Evolutionary conservation across 2,797 vertebrate genomes (phyloP), one percentile per base, ranked within the genome.

Genomic region (Oreonectes daqikongensis): DNA sequence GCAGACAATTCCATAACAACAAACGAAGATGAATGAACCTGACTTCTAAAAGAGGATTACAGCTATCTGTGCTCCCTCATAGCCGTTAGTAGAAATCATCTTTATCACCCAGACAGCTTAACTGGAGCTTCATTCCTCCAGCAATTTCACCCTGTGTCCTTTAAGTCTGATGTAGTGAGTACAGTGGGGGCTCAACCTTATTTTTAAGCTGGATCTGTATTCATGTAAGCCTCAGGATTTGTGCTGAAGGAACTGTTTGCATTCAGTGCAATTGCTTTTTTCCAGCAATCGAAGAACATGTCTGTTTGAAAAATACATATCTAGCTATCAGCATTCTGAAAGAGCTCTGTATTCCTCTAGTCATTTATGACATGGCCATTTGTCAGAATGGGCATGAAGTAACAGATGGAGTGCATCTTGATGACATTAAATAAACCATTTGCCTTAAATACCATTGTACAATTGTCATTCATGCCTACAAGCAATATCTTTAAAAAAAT

Each of bases 11-110:
- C 22, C 28, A 77, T 42, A 66, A 64, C 67, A 74, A 73, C 64
- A 81, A 77, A 81, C 70, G 79, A 42, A 64, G 75, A 78, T 80
- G 77, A 81, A 75, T 57, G 59, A 61, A 76, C 40, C 63, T 53
- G 66, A 69, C 66, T 55, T 81, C 90, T 83, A 86, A 82, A 88
- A 91, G 89, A 87, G 90, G 87, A 93, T 93, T 93, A 87, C 65
- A 85, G 86, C 80, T 87, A 81, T 79, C 82, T 78, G 85, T 86
- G 84, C 78, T 81, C 84, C 86, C 86, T 68, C 78, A 86, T 84
- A 85, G 84, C 85, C 82, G 74, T 83, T 79, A 87, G 87, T 80
- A 81, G 79, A 84, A 85, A 85, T 83, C 89, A 85, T 87, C 84
- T 81, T 86, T 84, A 83, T 85, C 84, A 66, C 79, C 80, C 71